Evolutionary conservation across 1,140 invertebrate species (phyloP), one percentile per base, ranked within the genome.

Genomic region (Physella acuta): DNA sequence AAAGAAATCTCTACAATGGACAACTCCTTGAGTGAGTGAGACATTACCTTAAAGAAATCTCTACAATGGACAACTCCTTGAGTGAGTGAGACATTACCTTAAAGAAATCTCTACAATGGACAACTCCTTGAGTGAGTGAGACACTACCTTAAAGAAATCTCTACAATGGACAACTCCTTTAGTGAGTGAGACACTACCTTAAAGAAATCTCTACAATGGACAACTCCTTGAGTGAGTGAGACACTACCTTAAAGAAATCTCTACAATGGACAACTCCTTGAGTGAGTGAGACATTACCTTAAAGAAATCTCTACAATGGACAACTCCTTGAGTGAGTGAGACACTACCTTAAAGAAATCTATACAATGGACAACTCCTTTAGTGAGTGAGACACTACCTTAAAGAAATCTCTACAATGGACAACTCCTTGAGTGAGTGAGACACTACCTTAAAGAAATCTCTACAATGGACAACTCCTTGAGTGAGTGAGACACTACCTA

Each of bases 141-240:
- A 30, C 92, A 81, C 49, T 90, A 91, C 31, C 92, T 84, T 20
- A 94, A 81, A 20, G 91, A 91, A 84, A 92, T 92, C 81, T 94
- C 92, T 1, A 91, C 92, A 76, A 93, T 91, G 5, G 93, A 78
- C 17, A 94, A 80, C 90, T 92, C 92, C 85, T 93, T 93, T n/a
- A n/a, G n/a, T n/a, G n/a, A n/a, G n/a, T n/a, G n/a, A n/a, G n/a
- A n/a, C n/a, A n/a, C n/a, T n/a, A 92, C 92, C 86, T 92, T 92
- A 84, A 92, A 93, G 68, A 93, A 86, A 53, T 90, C 92, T 87
- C 93, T 90, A 79, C 92, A 90, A 78, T 92, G 91, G 69, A 92
- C 88, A 52, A 94, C 90, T 63, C 92, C 92, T 76, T 90, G 87
- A 75, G 91, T 90, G 88, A 59, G 89, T 88, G 1, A 94, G 84